These are phyloP conservation scores for Dicyrtomina minuta DNA, from an alignment of 2,888 invertebrate species.

Conservation along the genomic window DNA sequence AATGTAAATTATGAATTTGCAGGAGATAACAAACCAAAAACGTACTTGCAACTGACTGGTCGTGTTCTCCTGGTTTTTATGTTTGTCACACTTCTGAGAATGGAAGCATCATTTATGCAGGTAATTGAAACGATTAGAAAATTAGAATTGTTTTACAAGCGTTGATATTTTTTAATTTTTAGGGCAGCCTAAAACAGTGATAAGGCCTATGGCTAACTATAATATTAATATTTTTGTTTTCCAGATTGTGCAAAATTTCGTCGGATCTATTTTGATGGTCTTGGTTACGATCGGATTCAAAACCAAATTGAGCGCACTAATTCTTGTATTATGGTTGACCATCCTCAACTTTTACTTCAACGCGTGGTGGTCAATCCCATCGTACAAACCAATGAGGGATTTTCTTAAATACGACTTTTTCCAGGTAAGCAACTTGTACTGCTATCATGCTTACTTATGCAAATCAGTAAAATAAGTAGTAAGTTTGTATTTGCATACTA, in stretches of 20 bases:
- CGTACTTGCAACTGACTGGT: slow-evolving; percentile 92
- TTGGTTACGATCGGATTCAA: slow-evolving; percentile 96
- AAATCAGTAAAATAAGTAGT: background rate
- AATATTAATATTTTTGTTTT: background rate
- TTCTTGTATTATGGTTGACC: slow-evolving; percentile 84
- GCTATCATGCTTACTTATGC: background rate
- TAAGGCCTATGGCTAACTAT: background rate
- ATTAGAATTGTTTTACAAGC: background rate
- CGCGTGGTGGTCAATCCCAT: slow-evolving; percentile 96
- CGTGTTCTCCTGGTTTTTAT: slow-evolving; percentile 95
- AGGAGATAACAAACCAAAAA: slow-evolving; percentile 93
- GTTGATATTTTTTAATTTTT: background rate
- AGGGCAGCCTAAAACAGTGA: background rate
- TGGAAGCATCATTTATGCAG: slow-evolving; percentile 87
- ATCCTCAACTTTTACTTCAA: slow-evolving; percentile 95
- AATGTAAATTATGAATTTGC: slow-evolving; percentile 22
- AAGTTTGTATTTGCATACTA: background rate
- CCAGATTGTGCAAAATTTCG: slow-evolving; percentile 84
- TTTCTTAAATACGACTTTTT: slow-evolving; percentile 99
- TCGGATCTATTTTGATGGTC: slow-evolving; percentile 92
- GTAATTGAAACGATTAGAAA: slow-evolving; percentile 58
- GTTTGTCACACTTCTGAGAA: slow-evolving; percentile 94
- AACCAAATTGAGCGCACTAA: slow-evolving; percentile 94
- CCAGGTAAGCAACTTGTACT: slow-evolving; percentile 69
- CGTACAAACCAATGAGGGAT: slow-evolving; percentile 93